Evolutionary conservation across 2,797 vertebrate species (phyloP).

Genomic region (Myripristis jacobus): DNA sequence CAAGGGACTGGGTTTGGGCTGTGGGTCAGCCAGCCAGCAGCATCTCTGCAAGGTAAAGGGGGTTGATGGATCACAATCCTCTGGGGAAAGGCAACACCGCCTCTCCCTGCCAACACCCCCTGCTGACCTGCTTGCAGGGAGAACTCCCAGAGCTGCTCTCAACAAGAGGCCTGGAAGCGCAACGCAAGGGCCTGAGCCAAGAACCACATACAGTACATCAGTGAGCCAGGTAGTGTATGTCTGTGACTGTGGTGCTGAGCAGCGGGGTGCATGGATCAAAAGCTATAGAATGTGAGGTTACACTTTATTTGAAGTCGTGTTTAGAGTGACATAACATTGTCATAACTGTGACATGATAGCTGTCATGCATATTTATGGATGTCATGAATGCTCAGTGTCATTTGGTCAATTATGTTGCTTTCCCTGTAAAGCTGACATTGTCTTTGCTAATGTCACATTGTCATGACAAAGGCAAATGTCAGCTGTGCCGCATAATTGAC

Average conservation of each 20-base stretch:
- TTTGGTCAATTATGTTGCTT: too few species aligned
- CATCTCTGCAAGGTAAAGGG: slow-evolving; percentile 58
- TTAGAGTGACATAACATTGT: too few species aligned
- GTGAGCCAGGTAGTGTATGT: slow-evolving; percentile 13
- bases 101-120: slow-evolving; percentile 65
- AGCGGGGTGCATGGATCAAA: slow-evolving; percentile 22
- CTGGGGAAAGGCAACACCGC: slow-evolving; percentile 63
- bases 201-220: slow-evolving; percentile 35
- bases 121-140: slow-evolving; percentile 41
- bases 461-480: too few species aligned
- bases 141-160: slow-evolving; percentile 59
- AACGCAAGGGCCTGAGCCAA: slow-evolving; percentile 37
- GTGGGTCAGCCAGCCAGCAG: slow-evolving; percentile 30
- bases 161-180: slow-evolving; percentile 55
- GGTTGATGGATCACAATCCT: slow-evolving; percentile 66
- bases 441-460: too few species aligned
- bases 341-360: too few species aligned
- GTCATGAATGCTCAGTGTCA: too few species aligned
- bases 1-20: slow-evolving; percentile 20
- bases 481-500: too few species aligned
- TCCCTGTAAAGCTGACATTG: too few species aligned
- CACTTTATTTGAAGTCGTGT: too few species aligned
- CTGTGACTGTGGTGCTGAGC: slow-evolving; percentile 23
- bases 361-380: too few species aligned
- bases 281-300: background rate